Evolutionary conservation across 1,140 invertebrate species (phyloP).

Genomic region (Thaumetopoea pityocampa): DNA sequence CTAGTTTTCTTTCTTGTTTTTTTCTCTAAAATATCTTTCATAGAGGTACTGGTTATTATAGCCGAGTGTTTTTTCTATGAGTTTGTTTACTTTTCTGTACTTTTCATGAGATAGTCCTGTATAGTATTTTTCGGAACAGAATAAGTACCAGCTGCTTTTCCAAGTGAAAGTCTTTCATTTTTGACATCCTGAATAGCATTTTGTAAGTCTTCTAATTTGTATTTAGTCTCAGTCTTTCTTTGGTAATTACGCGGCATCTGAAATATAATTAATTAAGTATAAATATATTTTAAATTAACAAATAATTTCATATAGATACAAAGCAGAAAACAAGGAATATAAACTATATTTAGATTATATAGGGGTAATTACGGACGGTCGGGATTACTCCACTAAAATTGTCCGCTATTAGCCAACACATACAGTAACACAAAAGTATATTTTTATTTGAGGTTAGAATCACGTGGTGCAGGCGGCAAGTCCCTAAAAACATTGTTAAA

Average conservation of each 20-base stretch:
- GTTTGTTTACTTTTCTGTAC: no score
- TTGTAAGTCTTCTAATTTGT: slow-evolving; percentile 20
- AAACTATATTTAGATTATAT: background rate
- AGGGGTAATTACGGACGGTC: background rate
- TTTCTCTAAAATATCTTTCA: no score
- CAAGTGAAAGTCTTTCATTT: slow-evolving; percentile 15
- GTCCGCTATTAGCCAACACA: slow-evolving; percentile 9
- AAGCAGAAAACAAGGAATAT: no score
- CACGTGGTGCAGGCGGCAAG: background rate
- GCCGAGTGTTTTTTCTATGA: no score
- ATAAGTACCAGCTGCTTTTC: slow-evolving; percentile 10
- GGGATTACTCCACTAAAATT: slow-evolving; percentile 9
- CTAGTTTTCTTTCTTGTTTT: no score
- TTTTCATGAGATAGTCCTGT: slow-evolving; percentile 17
- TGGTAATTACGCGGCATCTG: slow-evolving; percentile 12
- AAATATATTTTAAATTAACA: background rate
- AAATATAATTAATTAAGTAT: slow-evolving; percentile 7
- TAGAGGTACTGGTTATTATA: no score
- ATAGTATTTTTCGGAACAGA: slow-evolving; percentile 17
- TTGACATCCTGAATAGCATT: slow-evolving; percentile 15
- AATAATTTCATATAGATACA: no score
- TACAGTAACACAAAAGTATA: background rate
- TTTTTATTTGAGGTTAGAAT: slow-evolving; percentile 5
- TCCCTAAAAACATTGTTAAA: background rate
- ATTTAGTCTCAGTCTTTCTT: slow-evolving; percentile 20